phyloP scores from a whole-genome alignment of 2,113 vertebrate genomes.

The Amphilophus citrinellus region DNA sequence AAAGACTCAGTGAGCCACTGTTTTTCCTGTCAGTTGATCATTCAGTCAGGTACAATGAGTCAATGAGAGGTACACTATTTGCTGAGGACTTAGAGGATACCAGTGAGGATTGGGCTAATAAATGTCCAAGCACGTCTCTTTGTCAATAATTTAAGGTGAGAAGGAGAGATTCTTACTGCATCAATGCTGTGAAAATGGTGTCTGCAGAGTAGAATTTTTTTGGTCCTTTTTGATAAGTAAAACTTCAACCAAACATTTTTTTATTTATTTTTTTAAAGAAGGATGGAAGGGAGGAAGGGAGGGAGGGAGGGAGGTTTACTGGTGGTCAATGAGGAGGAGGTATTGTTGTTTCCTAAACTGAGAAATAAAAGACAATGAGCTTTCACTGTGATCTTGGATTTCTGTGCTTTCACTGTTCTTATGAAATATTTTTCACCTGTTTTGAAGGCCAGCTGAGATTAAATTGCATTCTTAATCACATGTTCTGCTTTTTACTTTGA shows the following conservation, averaged over 20 bases:
- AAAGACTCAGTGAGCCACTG: conserved; percentile 1
- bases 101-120: conserved; percentile 54
- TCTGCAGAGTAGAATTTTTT: not conserved
- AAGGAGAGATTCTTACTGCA: conserved; percentile 17
- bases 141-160: conserved; percentile 49
- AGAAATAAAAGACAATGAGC: not conserved
- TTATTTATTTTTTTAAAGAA: not conserved
- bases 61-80: conserved; percentile 53
- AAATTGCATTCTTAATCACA: not conserved
- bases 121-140: conserved; percentile 43
- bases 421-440: not conserved
- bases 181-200: not conserved
- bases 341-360: not conserved
- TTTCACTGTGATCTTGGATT: not conserved
- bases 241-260: not conserved
- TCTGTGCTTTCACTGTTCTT: not conserved
- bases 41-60: conserved; percentile 38
- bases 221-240: not conserved
- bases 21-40: conserved; percentile 29
- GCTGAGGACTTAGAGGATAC: conserved; percentile 34
- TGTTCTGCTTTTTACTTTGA: not conserved
- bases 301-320: not conserved
- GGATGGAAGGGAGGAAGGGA: not conserved
- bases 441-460: not conserved
- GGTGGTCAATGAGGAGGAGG: not conserved